phyloP scores from a whole-genome alignment of 2,888 invertebrate genomes.

The Endotricha flammealis region DNA sequence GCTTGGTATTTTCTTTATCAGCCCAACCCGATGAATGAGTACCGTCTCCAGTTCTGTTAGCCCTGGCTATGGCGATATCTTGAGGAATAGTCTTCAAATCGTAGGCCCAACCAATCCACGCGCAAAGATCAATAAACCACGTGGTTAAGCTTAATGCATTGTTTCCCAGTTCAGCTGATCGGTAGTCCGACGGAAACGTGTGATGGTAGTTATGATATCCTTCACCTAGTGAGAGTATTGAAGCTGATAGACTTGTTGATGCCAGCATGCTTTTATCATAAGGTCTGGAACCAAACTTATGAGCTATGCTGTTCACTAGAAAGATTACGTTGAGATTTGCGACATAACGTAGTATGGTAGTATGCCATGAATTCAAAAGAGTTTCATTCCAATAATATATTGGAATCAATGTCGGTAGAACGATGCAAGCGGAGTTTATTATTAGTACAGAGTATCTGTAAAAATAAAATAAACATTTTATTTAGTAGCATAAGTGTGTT shows the following conservation, averaged over 20 bases:
- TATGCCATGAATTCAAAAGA: conserved; percentile 43
- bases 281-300: conserved; percentile 63
- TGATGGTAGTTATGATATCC: conserved; percentile 54
- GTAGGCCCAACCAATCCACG: conserved; percentile 49
- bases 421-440: conserved; percentile 26
- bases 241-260: no score
- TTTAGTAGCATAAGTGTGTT: no score
- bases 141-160: conserved; percentile 32
- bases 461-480: conserved; percentile 4
- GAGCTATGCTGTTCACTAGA: conserved; percentile 82
- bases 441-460: conserved; percentile 34
- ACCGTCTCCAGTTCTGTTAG: conserved; percentile 34
- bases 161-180: conserved; percentile 38
- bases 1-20: background rate
- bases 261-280: conserved; percentile 52
- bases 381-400: conserved; percentile 78
- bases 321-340: conserved; percentile 74
- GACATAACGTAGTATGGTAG: conserved; percentile 71
- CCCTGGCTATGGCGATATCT: conserved; percentile 23
- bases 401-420: conserved; percentile 72
- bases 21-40: conserved; percentile 25
- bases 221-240: no score
- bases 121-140: conserved; percentile 45
- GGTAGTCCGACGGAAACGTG: conserved; percentile 45
- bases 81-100: conserved; percentile 37